Evolutionary conservation across 37 sponge, comb jelly and placozoan species (phyloP).

Genomic region (Aplysina aerophoba): DNA sequence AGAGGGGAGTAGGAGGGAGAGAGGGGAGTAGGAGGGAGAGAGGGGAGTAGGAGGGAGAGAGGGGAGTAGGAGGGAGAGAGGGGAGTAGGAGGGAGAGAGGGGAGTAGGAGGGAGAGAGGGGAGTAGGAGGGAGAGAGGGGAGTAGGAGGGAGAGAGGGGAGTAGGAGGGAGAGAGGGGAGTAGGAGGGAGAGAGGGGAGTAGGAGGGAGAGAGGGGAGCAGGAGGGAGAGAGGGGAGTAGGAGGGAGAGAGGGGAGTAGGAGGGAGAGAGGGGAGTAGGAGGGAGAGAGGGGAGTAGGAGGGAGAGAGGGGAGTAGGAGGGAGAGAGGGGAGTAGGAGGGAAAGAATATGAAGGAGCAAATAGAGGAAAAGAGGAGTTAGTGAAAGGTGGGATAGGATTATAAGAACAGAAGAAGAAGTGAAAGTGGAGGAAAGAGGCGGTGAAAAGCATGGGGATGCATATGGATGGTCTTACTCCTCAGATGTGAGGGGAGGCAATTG

Average conservation of each 20-base stretch:
- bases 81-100: not conserved
- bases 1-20: constrained; percentile 15
- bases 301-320: not conserved
- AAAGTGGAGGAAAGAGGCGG: no score
- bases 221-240: not conserved
- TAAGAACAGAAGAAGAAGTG: not conserved
- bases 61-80: constrained; percentile 30
- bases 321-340: constrained; percentile 3
- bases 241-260: not conserved
- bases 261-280: not conserved
- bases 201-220: not conserved
- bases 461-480: no score
- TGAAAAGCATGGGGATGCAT: no score
- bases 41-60: constrained; percentile 5
- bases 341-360: not conserved
- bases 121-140: not conserved
- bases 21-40: no score
- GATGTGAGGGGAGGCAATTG: no score
- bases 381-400: not conserved
- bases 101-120: constrained; percentile 5
- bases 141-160: not conserved
- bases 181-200: not conserved
- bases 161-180: not conserved
- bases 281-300: not conserved
- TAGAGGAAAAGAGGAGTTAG: not conserved